These are phyloP conservation scores for Drosophila emarginata DNA, from an alignment of 2,888 invertebrate species.

Conservation along the genomic window DNA sequence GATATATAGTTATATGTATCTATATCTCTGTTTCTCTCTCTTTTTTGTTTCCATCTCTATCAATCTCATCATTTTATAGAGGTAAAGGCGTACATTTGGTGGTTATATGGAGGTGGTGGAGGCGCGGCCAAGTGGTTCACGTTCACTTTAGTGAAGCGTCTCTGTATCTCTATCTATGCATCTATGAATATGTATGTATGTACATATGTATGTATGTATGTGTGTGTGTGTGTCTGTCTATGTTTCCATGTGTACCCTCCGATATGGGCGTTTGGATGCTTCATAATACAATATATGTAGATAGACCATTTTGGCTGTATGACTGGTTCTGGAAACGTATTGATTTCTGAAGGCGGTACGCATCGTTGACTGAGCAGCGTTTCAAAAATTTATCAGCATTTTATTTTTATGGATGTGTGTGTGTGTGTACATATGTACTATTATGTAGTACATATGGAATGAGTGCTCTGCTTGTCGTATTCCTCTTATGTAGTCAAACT, in stretches of 20 bases:
- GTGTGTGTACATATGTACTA: constrained; percentile 18
- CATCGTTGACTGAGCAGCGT: constrained; percentile 52
- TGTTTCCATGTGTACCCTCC: constrained; percentile 22
- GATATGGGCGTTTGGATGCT: constrained; percentile 57
- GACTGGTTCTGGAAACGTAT: constrained; percentile 62
- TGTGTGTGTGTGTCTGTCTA: constrained; percentile 11
- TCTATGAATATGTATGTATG: constrained; percentile 41
- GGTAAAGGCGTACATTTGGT: constrained; percentile 11
- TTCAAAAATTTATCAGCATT: constrained; percentile 54
- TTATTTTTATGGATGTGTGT: constrained; percentile 30
- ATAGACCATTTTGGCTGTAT: constrained; percentile 63
- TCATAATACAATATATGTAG: constrained; percentile 32
- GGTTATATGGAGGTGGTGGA: not conserved
- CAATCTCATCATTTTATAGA: constrained; percentile 13
- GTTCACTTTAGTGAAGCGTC: constrained; percentile 53
- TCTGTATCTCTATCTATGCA: constrained; percentile 51
- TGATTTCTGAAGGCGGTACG: constrained; percentile 70
- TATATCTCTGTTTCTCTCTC: constrained; percentile 25
- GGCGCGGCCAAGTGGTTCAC: constrained; percentile 37
- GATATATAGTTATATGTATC: too few relatives aligned
- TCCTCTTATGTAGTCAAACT: constrained; percentile 49
- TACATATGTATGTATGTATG: constrained; percentile 6
- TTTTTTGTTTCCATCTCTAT: not conserved
- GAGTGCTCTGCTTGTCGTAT: constrained; percentile 29
- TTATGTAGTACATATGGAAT: constrained; percentile 20